Conservation (phyloP, 2,113 vertebrate genomes). For the Trichechus manatus region DNA sequence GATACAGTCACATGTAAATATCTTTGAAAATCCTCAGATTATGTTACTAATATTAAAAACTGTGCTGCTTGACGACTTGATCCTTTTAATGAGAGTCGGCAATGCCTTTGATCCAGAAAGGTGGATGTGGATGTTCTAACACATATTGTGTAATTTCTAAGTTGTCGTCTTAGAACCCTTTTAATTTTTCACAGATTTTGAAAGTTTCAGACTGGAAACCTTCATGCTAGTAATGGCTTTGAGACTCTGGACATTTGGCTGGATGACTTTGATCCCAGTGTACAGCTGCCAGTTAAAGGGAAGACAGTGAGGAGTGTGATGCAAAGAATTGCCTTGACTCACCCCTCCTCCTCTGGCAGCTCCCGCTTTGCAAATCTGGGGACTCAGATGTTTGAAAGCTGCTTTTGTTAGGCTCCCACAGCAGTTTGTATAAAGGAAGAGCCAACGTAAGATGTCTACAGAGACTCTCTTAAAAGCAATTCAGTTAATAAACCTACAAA, state of each 20-base stretch:
- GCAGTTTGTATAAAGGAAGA: slow-evolving; percentile 77
- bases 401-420: slow-evolving; percentile 78
- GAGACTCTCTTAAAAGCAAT: slow-evolving; percentile 78
- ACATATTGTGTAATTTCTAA: neutral
- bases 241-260: slow-evolving; percentile 47
- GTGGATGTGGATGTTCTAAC: slow-evolving; percentile 18
- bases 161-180: slow-evolving; percentile 21
- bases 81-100: slow-evolving; percentile 54
- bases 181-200: slow-evolving; percentile 58
- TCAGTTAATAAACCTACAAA: slow-evolving; percentile 76
- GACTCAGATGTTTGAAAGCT: slow-evolving; percentile 78
- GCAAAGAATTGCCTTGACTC: slow-evolving; percentile 72
- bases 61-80: slow-evolving; percentile 1
- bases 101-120: slow-evolving; percentile 28
- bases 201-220: slow-evolving; percentile 49
- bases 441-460: slow-evolving; percentile 77
- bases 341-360: slow-evolving; percentile 64
- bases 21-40: slow-evolving; percentile 53
- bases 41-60: slow-evolving; percentile 27
- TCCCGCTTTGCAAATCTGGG: slow-evolving; percentile 52
- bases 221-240: slow-evolving; percentile 51
- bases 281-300: slow-evolving; percentile 66
- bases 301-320: slow-evolving; percentile 34
- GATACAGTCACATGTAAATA: slow-evolving; percentile 53
- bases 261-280: slow-evolving; percentile 74